Percentiles rank a stretch among this genome's conserved stretches.
Evolutionary conservation across 2,888 invertebrate species (phyloP).

Genomic region (Disparrhopalites patrizii): DNA sequence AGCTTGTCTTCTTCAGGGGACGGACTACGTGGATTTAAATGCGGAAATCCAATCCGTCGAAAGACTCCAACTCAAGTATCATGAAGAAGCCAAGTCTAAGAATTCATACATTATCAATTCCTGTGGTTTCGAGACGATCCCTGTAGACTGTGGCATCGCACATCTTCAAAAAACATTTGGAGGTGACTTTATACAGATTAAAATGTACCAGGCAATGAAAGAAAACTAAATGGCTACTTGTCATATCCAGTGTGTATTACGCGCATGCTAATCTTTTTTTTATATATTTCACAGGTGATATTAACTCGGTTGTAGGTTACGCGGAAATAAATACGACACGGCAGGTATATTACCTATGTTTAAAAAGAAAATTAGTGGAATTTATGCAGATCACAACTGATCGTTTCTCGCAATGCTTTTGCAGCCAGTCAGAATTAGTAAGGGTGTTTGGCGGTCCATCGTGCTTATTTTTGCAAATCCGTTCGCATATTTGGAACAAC

Average conservation of each 20-base stretch:
- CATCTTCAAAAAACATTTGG: background rate
- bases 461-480: background rate
- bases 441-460: background rate
- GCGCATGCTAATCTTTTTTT: background rate
- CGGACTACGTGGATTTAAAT: conserved; percentile 81
- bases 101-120: conserved; percentile 53
- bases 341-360: no score
- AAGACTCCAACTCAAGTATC: conserved; percentile 74
- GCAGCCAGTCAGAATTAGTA: background rate
- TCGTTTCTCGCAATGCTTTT: background rate
- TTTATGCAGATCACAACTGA: no score
- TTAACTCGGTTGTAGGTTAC: background rate
- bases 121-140: background rate
- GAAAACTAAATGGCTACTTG: no score
- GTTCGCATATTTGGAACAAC: background rate
- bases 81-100: conserved; percentile 67
- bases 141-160: background rate
- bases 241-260: background rate
- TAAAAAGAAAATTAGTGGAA: background rate
- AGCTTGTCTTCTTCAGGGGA: conserved; percentile 74
- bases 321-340: background rate
- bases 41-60: conserved; percentile 63
- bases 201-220: background rate
- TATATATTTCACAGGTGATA: background rate
- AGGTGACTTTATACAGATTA: background rate